A percentile compares a stretch with the other conserved stretches of the same genome.
Conservation (phyloP, 2,888 invertebrate species). For the Drepana falcataria region DNA sequence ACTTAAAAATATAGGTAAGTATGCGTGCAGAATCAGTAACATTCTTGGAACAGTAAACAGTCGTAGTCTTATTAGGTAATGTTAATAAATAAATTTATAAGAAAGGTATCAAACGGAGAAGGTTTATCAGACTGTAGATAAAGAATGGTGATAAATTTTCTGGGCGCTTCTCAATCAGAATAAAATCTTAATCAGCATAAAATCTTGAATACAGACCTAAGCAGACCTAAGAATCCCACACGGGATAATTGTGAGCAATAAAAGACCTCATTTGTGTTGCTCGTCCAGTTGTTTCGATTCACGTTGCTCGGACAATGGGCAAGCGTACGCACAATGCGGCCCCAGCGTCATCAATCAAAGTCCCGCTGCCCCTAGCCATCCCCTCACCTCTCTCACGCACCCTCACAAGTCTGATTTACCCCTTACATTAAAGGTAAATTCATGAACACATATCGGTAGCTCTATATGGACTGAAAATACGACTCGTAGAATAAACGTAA, state of each 20-base stretch:
- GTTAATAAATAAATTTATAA: no score
- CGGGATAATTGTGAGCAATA: slow-evolving; percentile 48
- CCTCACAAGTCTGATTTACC: slow-evolving; percentile 39
- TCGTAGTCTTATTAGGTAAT: no score
- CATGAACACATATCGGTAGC: slow-evolving; percentile 17
- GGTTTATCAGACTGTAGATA: no score
- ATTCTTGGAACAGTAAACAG: no score
- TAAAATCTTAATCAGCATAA: slow-evolving; percentile 26
- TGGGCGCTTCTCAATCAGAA: not conserved
- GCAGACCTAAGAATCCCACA: slow-evolving; percentile 26
- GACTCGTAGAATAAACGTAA: not conserved
- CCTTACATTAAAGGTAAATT: slow-evolving; percentile 44
- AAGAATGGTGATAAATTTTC: no score
- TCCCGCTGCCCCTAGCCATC: slow-evolving; percentile 26
- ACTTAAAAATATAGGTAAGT: no score
- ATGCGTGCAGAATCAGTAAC: no score
- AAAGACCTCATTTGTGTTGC: slow-evolving; percentile 50
- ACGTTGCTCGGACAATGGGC: slow-evolving; percentile 63
- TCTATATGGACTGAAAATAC: not conserved
- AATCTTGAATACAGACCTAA: slow-evolving; percentile 32
- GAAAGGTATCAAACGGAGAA: no score
- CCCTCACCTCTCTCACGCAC: slow-evolving; percentile 32
- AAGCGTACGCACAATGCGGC: slow-evolving; percentile 53
- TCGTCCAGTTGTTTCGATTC: slow-evolving; percentile 65
- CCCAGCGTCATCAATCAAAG: slow-evolving; percentile 67